Percentiles rank a stretch among this genome's conserved stretches.
Conservation (phyloP, 2,888 invertebrate species). For the Coelinius sp. region DNA sequence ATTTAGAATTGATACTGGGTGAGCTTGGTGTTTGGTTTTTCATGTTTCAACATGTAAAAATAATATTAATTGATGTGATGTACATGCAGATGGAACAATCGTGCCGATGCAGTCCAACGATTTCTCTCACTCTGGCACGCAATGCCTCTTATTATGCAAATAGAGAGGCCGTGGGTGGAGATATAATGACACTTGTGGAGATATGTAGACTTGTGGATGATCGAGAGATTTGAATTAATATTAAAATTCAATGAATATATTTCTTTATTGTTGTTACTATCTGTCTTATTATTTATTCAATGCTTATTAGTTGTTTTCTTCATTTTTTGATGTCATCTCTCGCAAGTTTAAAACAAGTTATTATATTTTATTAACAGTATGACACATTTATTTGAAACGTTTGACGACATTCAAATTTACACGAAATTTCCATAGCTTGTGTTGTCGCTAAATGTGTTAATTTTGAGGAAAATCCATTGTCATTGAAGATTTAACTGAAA, state of each 20-base stretch:
- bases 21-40: neutral
- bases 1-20: neutral
- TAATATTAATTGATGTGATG: constrained; percentile 18
- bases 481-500: too few relatives aligned
- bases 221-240: constrained; percentile 5
- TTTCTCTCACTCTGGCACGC: constrained; percentile 50
- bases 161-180: constrained; percentile 20
- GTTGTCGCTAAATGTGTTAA: too few relatives aligned
- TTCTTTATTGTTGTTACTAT: neutral
- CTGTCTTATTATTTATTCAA: neutral
- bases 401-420: too few relatives aligned
- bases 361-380: too few relatives aligned
- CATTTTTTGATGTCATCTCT: neutral
- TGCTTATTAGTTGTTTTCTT: neutral
- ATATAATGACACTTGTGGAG: constrained; percentile 24
- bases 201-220: constrained; percentile 13
- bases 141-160: constrained; percentile 58
- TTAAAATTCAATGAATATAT: neutral
- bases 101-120: constrained; percentile 53
- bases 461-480: too few relatives aligned
- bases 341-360: too few relatives aligned
- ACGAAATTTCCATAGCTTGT: too few relatives aligned
- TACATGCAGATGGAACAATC: constrained; percentile 41
- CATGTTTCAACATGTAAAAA: neutral
- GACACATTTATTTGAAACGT: too few relatives aligned